Evolutionary conservation across 2,113 vertebrate species (phyloP).

Genomic region (Coptodon bakossiorum): DNA sequence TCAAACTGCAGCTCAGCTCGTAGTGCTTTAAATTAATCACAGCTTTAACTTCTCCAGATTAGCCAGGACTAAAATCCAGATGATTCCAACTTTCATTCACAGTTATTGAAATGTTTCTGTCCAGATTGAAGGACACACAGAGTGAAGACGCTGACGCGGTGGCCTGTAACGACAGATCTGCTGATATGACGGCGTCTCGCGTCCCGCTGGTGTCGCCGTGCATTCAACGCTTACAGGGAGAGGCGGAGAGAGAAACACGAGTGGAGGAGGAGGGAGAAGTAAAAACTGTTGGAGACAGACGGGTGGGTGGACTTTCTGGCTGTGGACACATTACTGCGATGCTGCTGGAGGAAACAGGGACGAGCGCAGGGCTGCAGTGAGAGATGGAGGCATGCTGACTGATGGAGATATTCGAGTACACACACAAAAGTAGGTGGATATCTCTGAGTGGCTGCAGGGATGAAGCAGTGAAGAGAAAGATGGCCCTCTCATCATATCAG

Average conservation of each 20-base stretch:
- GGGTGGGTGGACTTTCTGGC: neutral
- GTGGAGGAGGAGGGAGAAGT: neutral
- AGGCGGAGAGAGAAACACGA: neutral
- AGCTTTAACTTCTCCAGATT: neutral
- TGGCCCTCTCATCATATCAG: neutral
- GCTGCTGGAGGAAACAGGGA: neutral
- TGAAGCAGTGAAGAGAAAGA: neutral
- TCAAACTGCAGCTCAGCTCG: neutral
- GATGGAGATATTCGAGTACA: neutral
- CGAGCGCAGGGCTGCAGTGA: neutral
- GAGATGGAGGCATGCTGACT: neutral
- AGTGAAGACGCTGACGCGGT: neutral
- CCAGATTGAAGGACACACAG: accelerated
- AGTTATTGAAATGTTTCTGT: neutral
- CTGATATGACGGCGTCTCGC: neutral
- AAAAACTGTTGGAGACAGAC: neutral
- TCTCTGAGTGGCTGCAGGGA: neutral
- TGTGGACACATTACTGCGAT: neutral
- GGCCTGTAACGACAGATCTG: neutral
- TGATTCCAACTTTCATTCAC: neutral
- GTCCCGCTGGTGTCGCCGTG: neutral
- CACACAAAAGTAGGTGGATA: neutral
- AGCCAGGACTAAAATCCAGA: neutral
- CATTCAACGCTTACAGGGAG: neutral
- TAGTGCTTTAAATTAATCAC: neutral